Percentiles rank a stretch among this genome's conserved stretches.
Evolutionary conservation across 2,888 invertebrate genomes (phyloP).

Genomic region (Callyntrura sp.): DNA sequence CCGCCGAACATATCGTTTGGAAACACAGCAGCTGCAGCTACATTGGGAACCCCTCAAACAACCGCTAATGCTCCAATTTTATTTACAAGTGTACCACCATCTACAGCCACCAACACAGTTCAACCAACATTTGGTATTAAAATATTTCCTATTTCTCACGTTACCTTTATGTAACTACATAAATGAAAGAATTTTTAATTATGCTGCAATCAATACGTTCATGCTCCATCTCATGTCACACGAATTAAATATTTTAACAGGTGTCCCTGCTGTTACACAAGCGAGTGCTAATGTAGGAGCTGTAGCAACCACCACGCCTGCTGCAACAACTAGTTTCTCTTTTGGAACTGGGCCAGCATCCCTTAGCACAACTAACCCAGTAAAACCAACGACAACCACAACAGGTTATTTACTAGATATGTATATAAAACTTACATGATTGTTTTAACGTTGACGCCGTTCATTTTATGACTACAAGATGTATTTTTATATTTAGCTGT

Average conservation of each 20-base stretch:
- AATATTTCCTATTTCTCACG: neutral
- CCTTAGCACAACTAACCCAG: neutral
- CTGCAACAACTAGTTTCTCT: slow-evolving; percentile 69
- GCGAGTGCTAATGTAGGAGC: slow-evolving; percentile 53
- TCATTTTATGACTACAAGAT: too few relatives aligned
- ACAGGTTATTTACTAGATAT: neutral
- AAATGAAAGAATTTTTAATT: too few relatives aligned
- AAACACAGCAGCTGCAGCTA: slow-evolving; percentile 46
- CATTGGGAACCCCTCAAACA: slow-evolving; percentile 30
- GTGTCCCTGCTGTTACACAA: slow-evolving; percentile 82
- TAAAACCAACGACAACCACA: neutral
- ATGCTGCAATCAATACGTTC: too few relatives aligned
- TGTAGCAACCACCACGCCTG: slow-evolving; percentile 57
- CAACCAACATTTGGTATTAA: slow-evolving; percentile 57
- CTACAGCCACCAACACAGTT: slow-evolving; percentile 63
- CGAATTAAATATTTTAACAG: neutral
- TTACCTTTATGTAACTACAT: too few relatives aligned
- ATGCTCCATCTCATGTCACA: too few relatives aligned
- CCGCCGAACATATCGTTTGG: slow-evolving; percentile 80
- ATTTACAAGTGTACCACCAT: slow-evolving; percentile 68
- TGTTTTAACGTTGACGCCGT: too few relatives aligned
- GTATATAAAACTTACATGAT: neutral
- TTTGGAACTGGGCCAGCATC: slow-evolving; percentile 15
- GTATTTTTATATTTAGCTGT: too few relatives aligned
- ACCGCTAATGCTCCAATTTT: slow-evolving; percentile 60